Conservation (phyloP, 92 coral and sea anemone species). For the Bergia sp. region DNA sequence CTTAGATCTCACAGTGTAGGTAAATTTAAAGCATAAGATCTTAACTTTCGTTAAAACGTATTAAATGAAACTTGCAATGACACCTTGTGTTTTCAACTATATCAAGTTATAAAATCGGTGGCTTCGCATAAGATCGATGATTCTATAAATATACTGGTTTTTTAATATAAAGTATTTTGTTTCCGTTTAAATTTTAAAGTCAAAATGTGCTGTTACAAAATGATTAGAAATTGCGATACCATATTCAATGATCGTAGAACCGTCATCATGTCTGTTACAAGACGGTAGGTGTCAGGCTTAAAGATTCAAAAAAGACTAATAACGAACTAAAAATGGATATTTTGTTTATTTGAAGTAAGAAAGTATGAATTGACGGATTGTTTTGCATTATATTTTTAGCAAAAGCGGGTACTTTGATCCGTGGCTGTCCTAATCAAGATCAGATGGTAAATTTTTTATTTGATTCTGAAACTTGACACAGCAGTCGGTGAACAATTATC, state of each 20-base stretch:
- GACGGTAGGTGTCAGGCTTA: no score
- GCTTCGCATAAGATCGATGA: background rate
- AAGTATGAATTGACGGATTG: background rate
- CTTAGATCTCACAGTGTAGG: background rate
- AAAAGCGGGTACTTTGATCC: background rate
- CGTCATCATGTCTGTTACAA: background rate
- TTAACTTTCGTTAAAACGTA: background rate
- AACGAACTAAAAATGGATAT: background rate
- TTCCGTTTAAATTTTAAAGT: background rate
- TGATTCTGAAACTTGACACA: no score
- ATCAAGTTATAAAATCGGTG: background rate
- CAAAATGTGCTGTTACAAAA: no score
- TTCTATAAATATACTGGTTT: background rate
- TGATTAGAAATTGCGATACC: background rate
- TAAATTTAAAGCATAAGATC: background rate
- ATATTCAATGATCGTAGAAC: background rate
- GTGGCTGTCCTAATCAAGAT: background rate
- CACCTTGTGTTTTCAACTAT: background rate
- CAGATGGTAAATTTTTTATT: background rate
- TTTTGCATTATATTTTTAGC: background rate
- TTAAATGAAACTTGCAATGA: background rate
- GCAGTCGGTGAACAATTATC: no score
- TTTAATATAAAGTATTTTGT: background rate
- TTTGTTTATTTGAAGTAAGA: no score
- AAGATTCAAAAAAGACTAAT: no score